phyloP scores from a whole-genome alignment of 1,140 invertebrate genomes.

The Theocolax elegans region DNA sequence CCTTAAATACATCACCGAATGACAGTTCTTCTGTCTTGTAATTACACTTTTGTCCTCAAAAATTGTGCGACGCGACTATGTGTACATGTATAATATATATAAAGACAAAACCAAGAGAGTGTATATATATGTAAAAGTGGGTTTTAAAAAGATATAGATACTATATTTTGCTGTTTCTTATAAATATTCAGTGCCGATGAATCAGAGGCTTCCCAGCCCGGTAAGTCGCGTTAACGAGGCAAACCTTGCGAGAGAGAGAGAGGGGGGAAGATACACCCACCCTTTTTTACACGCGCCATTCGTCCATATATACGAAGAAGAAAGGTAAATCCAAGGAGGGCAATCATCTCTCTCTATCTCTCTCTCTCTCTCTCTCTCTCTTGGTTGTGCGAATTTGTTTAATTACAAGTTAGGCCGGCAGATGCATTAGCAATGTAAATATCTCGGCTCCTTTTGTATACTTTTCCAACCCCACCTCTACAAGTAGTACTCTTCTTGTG shows the following conservation, averaged over 20 bases:
- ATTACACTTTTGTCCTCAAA: no score
- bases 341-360: constrained; percentile 19
- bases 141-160: constrained; percentile 31
- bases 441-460: constrained; percentile 32
- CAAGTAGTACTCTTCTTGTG: no score
- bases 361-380: constrained; percentile 12
- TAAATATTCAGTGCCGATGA: constrained; percentile 67
- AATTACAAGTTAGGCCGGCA: constrained; percentile 66
- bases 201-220: constrained; percentile 62
- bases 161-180: constrained; percentile 66
- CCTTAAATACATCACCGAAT: no score
- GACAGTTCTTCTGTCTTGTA: no score
- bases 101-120: no score
- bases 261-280: background rate
- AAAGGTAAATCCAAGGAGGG: no score
- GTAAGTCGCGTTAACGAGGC: constrained; percentile 66
- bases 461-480: no score
- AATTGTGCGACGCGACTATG: no score
- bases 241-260: no score
- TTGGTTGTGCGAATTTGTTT: constrained; percentile 67
- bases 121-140: no score
- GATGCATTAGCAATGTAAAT: constrained; percentile 68
- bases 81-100: no score
- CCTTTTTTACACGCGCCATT: constrained; percentile 1
- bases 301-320: no score